A percentile compares a stretch with the other conserved stretches of the same genome.
These are phyloP conservation scores for Ypsolopha scabrella DNA, from an alignment of 2,888 invertebrate species.

Conservation along the genomic window DNA sequence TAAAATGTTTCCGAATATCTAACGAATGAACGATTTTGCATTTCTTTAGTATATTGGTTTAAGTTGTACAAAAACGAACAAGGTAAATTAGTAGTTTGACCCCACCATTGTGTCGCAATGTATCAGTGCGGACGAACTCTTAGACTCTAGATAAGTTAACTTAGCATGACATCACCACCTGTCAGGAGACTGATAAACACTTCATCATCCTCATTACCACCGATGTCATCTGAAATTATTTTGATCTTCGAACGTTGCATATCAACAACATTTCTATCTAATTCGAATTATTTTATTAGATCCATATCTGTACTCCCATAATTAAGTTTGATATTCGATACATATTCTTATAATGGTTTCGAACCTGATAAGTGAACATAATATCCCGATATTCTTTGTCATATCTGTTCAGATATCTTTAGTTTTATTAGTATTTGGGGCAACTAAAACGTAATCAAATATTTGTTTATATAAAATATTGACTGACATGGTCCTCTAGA, in stretches of 20 bases:
- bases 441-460: not conserved
- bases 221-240: constrained; percentile 52
- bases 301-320: constrained; percentile 55
- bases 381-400: constrained; percentile 21
- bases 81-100: constrained; percentile 37
- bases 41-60: constrained; percentile 19
- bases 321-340: constrained; percentile 49
- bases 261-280: constrained; percentile 61
- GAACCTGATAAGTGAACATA: constrained; percentile 43
- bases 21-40: constrained; percentile 4
- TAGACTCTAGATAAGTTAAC: not conserved
- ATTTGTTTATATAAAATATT: not conserved
- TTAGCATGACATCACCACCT: constrained; percentile 33
- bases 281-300: constrained; percentile 61
- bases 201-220: constrained; percentile 49
- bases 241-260: constrained; percentile 67
- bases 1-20: constrained; percentile 14
- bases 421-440: not conserved
- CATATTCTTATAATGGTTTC: constrained; percentile 9
- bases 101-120: constrained; percentile 30
- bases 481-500: constrained; percentile 47
- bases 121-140: not conserved
- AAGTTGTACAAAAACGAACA: constrained; percentile 45
- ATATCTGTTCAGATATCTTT: not conserved
- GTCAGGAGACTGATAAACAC: constrained; percentile 46